Evolutionary conservation across 2,113 vertebrate species (phyloP).

Genomic region (Pseudopodoces humilis): DNA sequence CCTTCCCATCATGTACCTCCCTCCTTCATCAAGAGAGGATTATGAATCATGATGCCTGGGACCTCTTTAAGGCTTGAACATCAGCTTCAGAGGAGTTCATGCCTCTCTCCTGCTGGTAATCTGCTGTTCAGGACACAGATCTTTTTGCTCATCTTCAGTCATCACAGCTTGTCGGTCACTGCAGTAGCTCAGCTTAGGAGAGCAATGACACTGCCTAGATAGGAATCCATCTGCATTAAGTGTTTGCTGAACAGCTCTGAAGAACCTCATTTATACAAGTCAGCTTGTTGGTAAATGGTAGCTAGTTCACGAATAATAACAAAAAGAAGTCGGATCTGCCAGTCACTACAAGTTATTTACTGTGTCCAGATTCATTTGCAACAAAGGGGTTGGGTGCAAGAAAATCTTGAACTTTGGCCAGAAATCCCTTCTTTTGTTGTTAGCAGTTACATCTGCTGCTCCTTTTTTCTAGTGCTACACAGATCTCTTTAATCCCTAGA

Average conservation of each 20-base stretch:
- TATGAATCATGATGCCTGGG: not conserved
- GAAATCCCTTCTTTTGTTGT: constrained; percentile 37
- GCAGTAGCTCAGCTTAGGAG: rapidly evolving
- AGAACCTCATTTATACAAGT: constrained; percentile 8
- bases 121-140: not conserved
- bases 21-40: not conserved
- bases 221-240: not conserved
- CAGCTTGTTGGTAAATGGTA: constrained; percentile 7
- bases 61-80: not conserved
- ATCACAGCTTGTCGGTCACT: rapidly evolving
- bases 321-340: not conserved
- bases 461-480: constrained; percentile 47
- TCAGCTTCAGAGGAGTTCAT: not conserved
- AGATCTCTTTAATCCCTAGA: constrained; percentile 73
- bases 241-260: not conserved
- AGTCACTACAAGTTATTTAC: constrained; percentile 17
- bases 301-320: not conserved
- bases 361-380: constrained; percentile 5
- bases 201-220: not conserved
- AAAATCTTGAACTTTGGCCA: constrained; percentile 27
- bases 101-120: not conserved
- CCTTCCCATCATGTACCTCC: not conserved
- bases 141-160: not conserved
- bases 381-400: not conserved
- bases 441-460: constrained; percentile 50